These are phyloP conservation scores for Phalacrocorax pelagicus DNA, from an alignment of 2,113 vertebrate genomes.

Conservation along the genomic window DNA sequence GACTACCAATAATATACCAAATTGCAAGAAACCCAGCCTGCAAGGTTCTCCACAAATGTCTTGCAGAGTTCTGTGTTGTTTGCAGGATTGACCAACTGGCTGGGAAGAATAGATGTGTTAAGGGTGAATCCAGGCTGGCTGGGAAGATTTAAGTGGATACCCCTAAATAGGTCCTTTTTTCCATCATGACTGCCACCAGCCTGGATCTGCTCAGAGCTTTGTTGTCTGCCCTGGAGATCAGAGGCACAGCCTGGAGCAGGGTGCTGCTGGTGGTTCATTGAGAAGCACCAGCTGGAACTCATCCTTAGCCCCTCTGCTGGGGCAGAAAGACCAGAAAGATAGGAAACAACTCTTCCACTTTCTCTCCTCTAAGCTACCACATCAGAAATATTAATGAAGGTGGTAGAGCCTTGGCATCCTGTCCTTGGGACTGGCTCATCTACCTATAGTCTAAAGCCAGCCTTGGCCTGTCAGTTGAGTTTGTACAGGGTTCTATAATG, in stretches of 20 bases:
- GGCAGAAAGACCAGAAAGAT: not conserved
- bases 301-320: not conserved
- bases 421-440: not conserved
- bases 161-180: not conserved
- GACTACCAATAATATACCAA: not conserved
- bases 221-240: not conserved
- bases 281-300: not conserved
- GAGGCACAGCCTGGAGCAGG: not conserved
- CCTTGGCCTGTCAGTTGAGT: not conserved
- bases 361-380: not conserved
- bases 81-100: not conserved
- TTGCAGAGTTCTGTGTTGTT: not conserved
- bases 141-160: not conserved
- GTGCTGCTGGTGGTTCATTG: not conserved
- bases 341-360: not conserved
- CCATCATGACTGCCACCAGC: not conserved
- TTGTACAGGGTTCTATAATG: not conserved
- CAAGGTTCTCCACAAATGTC: not conserved
- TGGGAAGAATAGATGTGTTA: not conserved
- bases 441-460: not conserved
- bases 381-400: not conserved
- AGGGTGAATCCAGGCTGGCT: not conserved
- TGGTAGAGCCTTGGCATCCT: not conserved
- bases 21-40: not conserved
- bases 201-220: not conserved